phyloP scores from a whole-genome alignment of 2,888 invertebrate species.

The Hylaea fasciaria region DNA sequence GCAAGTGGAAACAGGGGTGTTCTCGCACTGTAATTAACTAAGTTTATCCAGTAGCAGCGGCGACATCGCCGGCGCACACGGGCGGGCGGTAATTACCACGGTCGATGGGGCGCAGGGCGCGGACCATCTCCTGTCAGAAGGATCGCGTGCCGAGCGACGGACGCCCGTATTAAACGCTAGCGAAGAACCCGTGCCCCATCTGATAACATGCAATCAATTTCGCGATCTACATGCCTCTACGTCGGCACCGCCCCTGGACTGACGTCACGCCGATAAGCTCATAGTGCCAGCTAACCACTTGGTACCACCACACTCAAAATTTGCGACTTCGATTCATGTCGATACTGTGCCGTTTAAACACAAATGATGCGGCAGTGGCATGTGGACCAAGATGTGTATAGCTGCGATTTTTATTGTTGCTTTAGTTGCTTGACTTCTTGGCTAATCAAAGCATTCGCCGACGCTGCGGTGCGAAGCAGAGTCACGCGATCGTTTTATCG shows the following conservation, averaged over 20 bases:
- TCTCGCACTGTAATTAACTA: slow-evolving; percentile 49
- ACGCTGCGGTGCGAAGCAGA: slow-evolving; percentile 66
- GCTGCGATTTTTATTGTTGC: slow-evolving; percentile 52
- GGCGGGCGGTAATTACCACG: slow-evolving; percentile 77
- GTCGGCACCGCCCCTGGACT: slow-evolving; percentile 80
- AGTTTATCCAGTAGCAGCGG: slow-evolving; percentile 54
- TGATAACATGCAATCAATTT: slow-evolving; percentile 84
- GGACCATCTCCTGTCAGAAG: slow-evolving; percentile 82
- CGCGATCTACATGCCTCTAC: slow-evolving; percentile 83
- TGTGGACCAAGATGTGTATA: slow-evolving; percentile 10
- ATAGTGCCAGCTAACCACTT: slow-evolving; percentile 78
- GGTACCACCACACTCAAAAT: slow-evolving; percentile 68
- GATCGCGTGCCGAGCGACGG: slow-evolving; percentile 79
- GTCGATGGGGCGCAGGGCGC: slow-evolving; percentile 68
- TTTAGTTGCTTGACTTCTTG: slow-evolving; percentile 55
- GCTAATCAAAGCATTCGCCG: slow-evolving; percentile 78
- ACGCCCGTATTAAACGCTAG: slow-evolving; percentile 82
- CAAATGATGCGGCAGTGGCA: slow-evolving; percentile 35
- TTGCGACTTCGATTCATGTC: slow-evolving; percentile 37
- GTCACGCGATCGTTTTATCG: slow-evolving; percentile 84
- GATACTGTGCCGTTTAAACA: slow-evolving; percentile 34
- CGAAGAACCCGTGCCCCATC: slow-evolving; percentile 83
- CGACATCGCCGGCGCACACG: slow-evolving; percentile 81
- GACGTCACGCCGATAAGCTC: slow-evolving; percentile 79
- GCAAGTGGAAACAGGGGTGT: slow-evolving; percentile 15